phyloP scores from a whole-genome alignment of 2,888 invertebrate species.

The Bombylius discolor region DNA sequence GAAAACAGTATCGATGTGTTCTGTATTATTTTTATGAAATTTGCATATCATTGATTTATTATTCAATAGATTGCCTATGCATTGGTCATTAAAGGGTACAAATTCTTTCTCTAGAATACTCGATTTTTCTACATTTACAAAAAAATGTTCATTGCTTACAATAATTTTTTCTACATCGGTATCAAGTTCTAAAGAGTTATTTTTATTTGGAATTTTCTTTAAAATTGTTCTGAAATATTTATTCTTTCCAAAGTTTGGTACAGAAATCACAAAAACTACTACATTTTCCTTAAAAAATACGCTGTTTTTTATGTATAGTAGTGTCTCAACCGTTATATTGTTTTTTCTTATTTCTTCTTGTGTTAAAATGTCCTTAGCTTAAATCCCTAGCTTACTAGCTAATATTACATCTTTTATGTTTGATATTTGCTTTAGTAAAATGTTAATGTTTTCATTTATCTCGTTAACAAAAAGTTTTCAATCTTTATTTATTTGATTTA shows the following conservation, averaged over 20 bases:
- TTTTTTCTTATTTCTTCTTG: slow-evolving; percentile 3
- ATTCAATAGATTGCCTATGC: background rate
- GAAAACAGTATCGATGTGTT: background rate
- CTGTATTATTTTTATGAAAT: background rate
- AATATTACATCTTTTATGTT: no score
- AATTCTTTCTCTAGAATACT: background rate
- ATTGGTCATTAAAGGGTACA: background rate
- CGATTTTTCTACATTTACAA: background rate
- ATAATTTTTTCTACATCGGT: background rate
- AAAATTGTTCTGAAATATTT: background rate
- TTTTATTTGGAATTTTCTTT: slow-evolving; percentile 6
- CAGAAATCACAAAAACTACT: slow-evolving; percentile 3
- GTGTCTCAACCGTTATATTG: no score
- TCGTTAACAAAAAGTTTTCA: no score
- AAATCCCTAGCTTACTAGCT: background rate
- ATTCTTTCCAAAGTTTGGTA: background rate
- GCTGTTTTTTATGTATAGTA: background rate
- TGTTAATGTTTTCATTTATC: no score
- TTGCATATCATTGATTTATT: background rate
- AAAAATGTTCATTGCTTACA: background rate
- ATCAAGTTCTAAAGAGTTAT: slow-evolving; percentile 2
- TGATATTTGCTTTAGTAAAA: no score
- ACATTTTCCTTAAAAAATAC: background rate
- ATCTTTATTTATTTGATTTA: no score
- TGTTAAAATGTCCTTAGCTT: slow-evolving; percentile 2